Percentiles rank a stretch among this genome's conserved stretches.
These are phyloP conservation scores for Nothocercus nigrocapillus DNA, from an alignment of 2,113 vertebrate genomes.

Conservation along the genomic window DNA sequence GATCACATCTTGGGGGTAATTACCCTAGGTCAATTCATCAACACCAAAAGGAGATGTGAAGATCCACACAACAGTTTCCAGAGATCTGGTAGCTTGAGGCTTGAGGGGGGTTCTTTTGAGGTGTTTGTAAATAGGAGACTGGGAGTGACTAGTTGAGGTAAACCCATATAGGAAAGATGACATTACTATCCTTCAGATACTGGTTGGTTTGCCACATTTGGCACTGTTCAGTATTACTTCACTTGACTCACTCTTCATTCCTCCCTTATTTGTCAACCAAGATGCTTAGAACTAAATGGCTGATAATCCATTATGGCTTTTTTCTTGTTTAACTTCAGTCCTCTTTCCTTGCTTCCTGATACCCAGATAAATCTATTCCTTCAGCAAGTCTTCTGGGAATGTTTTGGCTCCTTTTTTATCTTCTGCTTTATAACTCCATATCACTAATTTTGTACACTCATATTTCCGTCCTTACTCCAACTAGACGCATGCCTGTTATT, in stretches of 20 bases:
- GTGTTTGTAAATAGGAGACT: not conserved
- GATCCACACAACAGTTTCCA: not conserved
- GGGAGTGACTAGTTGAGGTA: not conserved
- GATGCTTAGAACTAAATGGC: not conserved
- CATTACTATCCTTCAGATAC: not conserved
- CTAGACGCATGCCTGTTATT: not conserved
- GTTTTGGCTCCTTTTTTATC: not conserved
- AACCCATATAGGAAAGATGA: not conserved
- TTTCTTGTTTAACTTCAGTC: not conserved
- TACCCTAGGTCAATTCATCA: not conserved
- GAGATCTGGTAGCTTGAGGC: not conserved
- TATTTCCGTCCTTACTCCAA: not conserved
- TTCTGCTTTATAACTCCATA: not conserved
- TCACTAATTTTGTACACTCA: not conserved
- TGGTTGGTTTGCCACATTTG: not conserved
- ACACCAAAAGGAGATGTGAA: not conserved
- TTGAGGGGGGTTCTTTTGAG: not conserved
- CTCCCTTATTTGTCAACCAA: accelerated
- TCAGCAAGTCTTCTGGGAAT: not conserved
- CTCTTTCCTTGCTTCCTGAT: not conserved
- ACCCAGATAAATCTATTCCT: not conserved
- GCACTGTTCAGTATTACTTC: not conserved
- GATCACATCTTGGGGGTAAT: not conserved
- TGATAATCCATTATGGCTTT: not conserved
- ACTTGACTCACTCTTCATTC: not conserved